Base-by-base conservation (phyloP, 2,888 invertebrate species). In the Shargacucullia verbasci region DNA sequence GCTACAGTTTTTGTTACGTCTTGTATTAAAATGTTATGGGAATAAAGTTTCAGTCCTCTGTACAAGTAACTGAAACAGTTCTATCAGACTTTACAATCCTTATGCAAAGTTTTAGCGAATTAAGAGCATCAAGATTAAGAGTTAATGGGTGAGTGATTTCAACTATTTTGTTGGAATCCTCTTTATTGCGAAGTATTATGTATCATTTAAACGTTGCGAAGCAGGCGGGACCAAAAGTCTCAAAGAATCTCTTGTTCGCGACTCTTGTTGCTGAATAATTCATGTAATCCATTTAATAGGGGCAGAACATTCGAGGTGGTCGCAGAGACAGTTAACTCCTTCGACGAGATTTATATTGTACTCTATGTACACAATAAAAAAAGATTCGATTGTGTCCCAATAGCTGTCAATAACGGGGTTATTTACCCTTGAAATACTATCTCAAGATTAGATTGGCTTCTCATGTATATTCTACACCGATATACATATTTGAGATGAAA, bases 211-310 rank as follows among this genome's bases (percentile, higher is more conserved):
- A 78, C 58, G 53, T 44, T 40, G 52, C 54, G 63, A 73, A 74
- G 65, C 31, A 70, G 60, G 33, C 47, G 54, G 48, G 53, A 57
- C 59, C 78, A 75, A 78, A 65, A 73, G 54, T 75, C 76, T 74
- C 73, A 55, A 80, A 78, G 82, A 82, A 82, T 82, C 75, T 76
- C 71, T 73, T 78, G 80, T 80, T 81, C 80, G 79, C 78, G 79
- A 81, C 80, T 85, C 72, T 81, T 82, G 73, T 74, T 81, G 66
- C 81, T 92, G 91, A 92, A 92, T 92, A 79, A 92, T 92, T 89
- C 90, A 92, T 92, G 90, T 92, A 91, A 92, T 92, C 85, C 85
- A 86, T 86, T 85, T 87, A 89, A 88, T 87, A 87, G 85, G 80
- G 78, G 59, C 73, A 72, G 76, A 67, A 53, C 60, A 57, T 64